Evolutionary conservation across 2,888 invertebrate species (phyloP), one percentile per base, ranked within the genome.

Genomic region (Allolobophora icterica): DNA sequence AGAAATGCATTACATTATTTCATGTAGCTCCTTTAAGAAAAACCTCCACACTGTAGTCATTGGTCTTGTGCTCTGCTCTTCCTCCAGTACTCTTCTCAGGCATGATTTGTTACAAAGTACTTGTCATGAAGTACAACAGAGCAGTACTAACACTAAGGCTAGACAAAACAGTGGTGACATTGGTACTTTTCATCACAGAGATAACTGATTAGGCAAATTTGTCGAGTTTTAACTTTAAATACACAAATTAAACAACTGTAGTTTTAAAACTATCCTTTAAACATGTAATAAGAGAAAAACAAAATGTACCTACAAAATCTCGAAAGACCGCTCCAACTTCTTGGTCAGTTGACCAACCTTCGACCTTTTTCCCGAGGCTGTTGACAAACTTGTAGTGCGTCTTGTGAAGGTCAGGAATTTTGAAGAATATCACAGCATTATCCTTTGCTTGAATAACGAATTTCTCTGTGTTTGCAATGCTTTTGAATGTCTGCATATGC

Each of bases 401-500:
- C 38, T 87, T 87, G 87, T 87, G 87, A 38, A 87, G 87, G 21
- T 87, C 87, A 21, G 35, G 38, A 19, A 87, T 87, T 87, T 87
- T 87, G 87, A 21, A 87, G 87, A 87, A 87, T 34, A 87, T 87
- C 35, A 17, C 87, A 0, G 17, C 87, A 33, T 35, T 87, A 19
- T 87, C 87, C 38, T 87, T 87, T 38, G 38, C 87, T 3, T 87
- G 19, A 38, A 87, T 35, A 35, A 87, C 35, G 2, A 34, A 35
- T 87, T 33, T 87, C 35, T 87, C 87, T 24, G 87, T 35, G n/a
- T 87, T 87, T 87, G 87, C 35, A 1, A 87, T 34, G 38, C 87
- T 87, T 17, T 38, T 87, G 35, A 87, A 87, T 17, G 19, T 87
- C 87, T 87, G 87, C 87, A 87, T 87, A 87, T 87, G 87, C 87